These are phyloP conservation scores for Heterocephalus glaber DNA, from an alignment of 2,113 vertebrate species.

Conservation along the genomic window DNA sequence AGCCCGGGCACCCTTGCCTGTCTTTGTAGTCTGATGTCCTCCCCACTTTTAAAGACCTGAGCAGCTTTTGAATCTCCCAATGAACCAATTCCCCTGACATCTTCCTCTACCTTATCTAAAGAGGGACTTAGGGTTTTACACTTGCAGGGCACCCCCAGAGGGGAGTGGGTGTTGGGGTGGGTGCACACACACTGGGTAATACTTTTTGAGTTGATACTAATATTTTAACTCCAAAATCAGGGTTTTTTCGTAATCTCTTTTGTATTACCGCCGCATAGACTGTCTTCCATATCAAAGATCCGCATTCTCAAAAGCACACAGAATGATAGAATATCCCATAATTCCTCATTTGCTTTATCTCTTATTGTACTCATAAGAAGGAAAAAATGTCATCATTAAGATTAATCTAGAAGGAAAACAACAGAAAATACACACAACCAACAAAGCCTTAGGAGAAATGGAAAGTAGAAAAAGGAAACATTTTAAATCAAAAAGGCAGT, in stretches of 20 bases:
- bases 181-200: neutral
- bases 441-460: neutral
- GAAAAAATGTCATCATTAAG: neutral
- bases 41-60: neutral
- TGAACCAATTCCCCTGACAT: too few relatives aligned
- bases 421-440: neutral
- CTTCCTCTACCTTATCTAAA: neutral
- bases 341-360: too few relatives aligned
- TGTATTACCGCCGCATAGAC: neutral
- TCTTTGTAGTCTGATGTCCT: neutral
- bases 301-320: too few relatives aligned
- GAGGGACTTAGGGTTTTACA: neutral
- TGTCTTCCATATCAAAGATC: neutral
- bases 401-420: neutral
- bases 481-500: neutral
- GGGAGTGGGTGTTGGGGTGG: neutral
- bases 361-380: neutral
- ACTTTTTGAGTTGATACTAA: neutral
- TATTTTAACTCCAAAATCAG: neutral
- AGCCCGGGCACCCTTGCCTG: neutral
- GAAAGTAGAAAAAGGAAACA: neutral
- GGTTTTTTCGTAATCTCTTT: neutral
- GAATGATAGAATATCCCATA: neutral
- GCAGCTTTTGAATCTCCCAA: neutral
- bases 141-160: fast-evolving